Percentiles rank a stretch among this genome's conserved stretches.
Evolutionary conservation across 1,140 invertebrate genomes (phyloP).

Genomic region (Ceratosolen solmsi): DNA sequence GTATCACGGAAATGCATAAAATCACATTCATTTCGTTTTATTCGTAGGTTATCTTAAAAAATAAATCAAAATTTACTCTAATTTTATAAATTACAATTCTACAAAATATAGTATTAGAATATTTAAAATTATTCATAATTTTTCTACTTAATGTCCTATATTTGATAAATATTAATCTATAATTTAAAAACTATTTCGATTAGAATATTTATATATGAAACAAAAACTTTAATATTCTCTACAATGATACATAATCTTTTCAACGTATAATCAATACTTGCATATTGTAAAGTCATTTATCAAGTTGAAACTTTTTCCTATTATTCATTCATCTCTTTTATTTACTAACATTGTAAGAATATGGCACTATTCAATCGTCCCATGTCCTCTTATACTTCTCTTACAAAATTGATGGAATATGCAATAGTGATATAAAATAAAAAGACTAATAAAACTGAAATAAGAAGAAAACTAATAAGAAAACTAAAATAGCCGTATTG

Average conservation of each 20-base stretch:
- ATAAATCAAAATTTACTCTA: too few relatives aligned
- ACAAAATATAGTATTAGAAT: too few relatives aligned
- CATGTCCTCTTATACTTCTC: not conserved
- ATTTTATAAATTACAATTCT: too few relatives aligned
- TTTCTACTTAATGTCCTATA: too few relatives aligned
- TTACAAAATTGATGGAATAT: conserved; percentile 1
- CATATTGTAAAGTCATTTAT: conserved; percentile 6
- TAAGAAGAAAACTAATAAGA: too few relatives aligned
- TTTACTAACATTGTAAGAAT: not conserved
- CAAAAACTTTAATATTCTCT: not conserved
- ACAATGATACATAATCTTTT: not conserved
- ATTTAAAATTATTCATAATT: too few relatives aligned
- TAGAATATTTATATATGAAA: not conserved
- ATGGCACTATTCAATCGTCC: not conserved
- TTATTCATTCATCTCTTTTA: not conserved
- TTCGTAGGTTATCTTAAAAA: too few relatives aligned
- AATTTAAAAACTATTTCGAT: not conserved
- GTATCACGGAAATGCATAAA: too few relatives aligned
- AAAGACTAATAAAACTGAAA: too few relatives aligned
- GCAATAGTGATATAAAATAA: not conserved
- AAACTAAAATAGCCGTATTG: too few relatives aligned
- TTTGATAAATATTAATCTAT: too few relatives aligned
- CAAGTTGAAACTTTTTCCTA: not conserved
- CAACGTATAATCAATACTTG: not conserved
- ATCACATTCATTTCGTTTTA: too few relatives aligned